These are phyloP conservation scores for Lithophane ornitopus DNA, from an alignment of 2,888 invertebrate genomes.

Conservation along the genomic window DNA sequence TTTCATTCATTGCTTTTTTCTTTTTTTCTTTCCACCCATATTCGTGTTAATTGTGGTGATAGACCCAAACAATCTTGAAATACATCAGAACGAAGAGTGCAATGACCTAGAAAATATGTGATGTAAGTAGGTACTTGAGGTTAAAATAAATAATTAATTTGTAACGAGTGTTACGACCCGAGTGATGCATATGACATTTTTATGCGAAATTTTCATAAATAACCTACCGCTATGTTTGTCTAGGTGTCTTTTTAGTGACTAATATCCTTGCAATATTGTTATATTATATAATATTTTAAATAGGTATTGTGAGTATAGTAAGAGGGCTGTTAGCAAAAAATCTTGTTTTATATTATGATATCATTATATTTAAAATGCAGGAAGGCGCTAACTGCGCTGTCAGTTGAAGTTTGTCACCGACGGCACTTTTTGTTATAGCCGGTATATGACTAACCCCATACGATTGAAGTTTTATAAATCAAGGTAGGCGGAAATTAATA, in stretches of 20 bases:
- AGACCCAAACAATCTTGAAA: not conserved
- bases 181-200: conserved; percentile 39
- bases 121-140: conserved; percentile 17
- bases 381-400: conserved; percentile 12
- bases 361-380: conserved; percentile 42
- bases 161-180: conserved; percentile 25
- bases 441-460: conserved; percentile 31
- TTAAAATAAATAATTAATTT: conserved; percentile 26
- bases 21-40: no score
- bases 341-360: conserved; percentile 16
- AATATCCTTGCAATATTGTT: conserved; percentile 24
- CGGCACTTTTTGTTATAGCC: conserved; percentile 1
- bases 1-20: no score
- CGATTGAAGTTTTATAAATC: conserved; percentile 5
- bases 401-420: conserved; percentile 17
- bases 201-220: conserved; percentile 39
- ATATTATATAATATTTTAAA: conserved; percentile 9
- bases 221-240: conserved; percentile 44
- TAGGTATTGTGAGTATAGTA: not conserved
- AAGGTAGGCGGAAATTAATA: conserved; percentile 11
- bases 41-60: no score
- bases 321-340: not conserved
- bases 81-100: not conserved
- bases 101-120: conserved; percentile 29
- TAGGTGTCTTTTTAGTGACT: conserved; percentile 53